phyloP scores from a whole-genome alignment of 2,113 vertebrate genomes.

The Megaleporinus macrocephalus region DNA sequence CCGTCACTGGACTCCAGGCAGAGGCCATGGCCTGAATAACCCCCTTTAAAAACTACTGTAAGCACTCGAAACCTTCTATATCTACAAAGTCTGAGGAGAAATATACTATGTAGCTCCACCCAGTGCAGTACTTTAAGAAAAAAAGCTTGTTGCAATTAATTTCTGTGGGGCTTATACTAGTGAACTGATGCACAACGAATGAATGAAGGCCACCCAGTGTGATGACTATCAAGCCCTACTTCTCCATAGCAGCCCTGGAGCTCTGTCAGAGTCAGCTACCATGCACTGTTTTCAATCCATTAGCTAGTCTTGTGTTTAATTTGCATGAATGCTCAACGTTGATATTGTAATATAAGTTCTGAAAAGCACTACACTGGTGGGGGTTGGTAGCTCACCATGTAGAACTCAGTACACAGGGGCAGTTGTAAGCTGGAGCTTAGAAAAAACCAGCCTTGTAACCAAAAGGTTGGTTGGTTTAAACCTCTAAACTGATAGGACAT shows the following conservation, averaged over 20 bases:
- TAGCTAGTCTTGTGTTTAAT: too few relatives aligned
- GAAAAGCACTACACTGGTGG: too few relatives aligned
- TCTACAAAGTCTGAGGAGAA: neutral
- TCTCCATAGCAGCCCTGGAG: neutral
- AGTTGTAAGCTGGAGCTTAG: too few relatives aligned
- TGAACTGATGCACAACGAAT: neutral
- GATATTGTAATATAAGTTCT: too few relatives aligned
- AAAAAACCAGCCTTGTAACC: too few relatives aligned
- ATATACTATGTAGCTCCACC: neutral
- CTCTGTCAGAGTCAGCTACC: neutral
- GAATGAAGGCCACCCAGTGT: neutral
- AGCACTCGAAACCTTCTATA: neutral
- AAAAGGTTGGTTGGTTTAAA: too few relatives aligned
- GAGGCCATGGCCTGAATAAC: slow-evolving; percentile 18
- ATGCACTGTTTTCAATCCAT: too few relatives aligned
- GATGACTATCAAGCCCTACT: neutral
- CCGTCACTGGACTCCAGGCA: slow-evolving; percentile 5
- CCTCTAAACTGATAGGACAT: too few relatives aligned
- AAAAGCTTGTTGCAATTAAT: too few relatives aligned
- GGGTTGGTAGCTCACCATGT: too few relatives aligned
- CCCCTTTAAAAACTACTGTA: neutral
- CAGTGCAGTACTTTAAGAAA: neutral
- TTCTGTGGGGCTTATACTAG: neutral
- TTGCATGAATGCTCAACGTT: too few relatives aligned
- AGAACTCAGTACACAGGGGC: too few relatives aligned